These are phyloP conservation scores for Delia radicum DNA, from an alignment of 1,140 invertebrate species.

Conservation along the genomic window DNA sequence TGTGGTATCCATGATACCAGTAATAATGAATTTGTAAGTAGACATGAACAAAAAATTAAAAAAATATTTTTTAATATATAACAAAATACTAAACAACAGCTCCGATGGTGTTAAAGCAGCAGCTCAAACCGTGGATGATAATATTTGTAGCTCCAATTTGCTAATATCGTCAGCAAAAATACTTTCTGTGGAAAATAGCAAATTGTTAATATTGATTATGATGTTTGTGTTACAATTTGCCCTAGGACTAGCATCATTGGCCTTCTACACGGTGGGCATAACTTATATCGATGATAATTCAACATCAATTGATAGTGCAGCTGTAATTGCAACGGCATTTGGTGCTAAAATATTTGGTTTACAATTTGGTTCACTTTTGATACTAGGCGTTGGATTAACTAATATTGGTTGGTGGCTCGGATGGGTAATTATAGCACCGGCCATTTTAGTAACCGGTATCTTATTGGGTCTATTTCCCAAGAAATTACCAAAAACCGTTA, in stretches of 20 bases:
- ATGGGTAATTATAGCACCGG: slow-evolving; percentile 62
- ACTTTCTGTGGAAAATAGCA: slow-evolving; percentile 38
- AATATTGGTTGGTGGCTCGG: slow-evolving; percentile 59
- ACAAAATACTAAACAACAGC: slow-evolving; percentile 22
- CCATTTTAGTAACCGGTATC: slow-evolving; percentile 60
- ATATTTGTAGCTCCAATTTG: slow-evolving; percentile 42
- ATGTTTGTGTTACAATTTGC: slow-evolving; percentile 63
- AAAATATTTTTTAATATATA: not conserved
- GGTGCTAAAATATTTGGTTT: slow-evolving; percentile 46
- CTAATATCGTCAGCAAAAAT: slow-evolving; percentile 44
- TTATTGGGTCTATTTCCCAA: slow-evolving; percentile 63
- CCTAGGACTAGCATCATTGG: slow-evolving; percentile 61
- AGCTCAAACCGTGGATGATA: not conserved
- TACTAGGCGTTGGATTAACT: slow-evolving; percentile 42
- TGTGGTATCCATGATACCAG: slow-evolving; percentile 62
- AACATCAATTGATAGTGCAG: slow-evolving; percentile 60
- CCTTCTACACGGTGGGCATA: slow-evolving; percentile 66
- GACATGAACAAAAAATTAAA: not conserved
- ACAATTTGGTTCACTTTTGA: slow-evolving; percentile 50
- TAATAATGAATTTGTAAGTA: slow-evolving; percentile 56
- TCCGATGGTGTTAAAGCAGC: slow-evolving; percentile 33
- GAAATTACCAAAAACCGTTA: slow-evolving; percentile 59
- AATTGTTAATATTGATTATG: slow-evolving; percentile 55
- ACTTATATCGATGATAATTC: slow-evolving; percentile 71
- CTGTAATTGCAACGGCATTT: slow-evolving; percentile 41